Evolutionary conservation across 2,797 vertebrate genomes (phyloP), one percentile per base, ranked within the genome.

Genomic region (Paedocypris micromegethes): DNA sequence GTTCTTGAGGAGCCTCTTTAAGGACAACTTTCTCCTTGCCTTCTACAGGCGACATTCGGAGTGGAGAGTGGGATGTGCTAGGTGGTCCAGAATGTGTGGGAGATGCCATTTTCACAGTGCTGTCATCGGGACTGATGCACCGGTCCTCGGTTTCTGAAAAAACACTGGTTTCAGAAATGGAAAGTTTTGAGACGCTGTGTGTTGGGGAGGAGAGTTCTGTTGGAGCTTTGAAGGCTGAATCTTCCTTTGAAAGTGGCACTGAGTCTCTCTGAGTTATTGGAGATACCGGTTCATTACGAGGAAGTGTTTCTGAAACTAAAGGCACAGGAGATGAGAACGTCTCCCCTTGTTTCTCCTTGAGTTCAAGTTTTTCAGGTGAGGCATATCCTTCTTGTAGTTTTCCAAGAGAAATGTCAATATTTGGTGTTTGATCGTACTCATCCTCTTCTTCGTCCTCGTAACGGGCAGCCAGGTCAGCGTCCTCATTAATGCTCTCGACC

Each of bases 81-180:
- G 93, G 91, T 62, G 93, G 94, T 68, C 91, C 94, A 3, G 95
- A 98, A 1, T 91, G 91, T 50, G 92, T 90, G 38, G 94, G 95
- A 43, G 95, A 97, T 38, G 94, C 93, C 94, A 98, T 93, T 86
- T 96, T 98, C 65, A 98, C 92, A 4, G 96, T 98, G 82, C 95
- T 92, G 3, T 99, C 96, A 9, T 98, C 96, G 0, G 96, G 95
- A 79, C 96, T 99, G 77, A 90, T 86, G 84, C 96, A 98, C 54
- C 94, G 89, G 6, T 97, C 96, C 59, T 98, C 95, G 1, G 83
- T 86, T 67, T 98, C 95, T 58, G 87, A 91, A 48, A 86, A 86
- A 56, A 84, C 68, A 60, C 63, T 63, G 0, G 91, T 85, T 67
- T 94, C 92, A 51, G 84, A 83, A 72, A 86, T 80, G 39, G 85